Base-by-base conservation (phyloP, 1,140 invertebrate genomes). In the Drosophila bifasciata region DNA sequence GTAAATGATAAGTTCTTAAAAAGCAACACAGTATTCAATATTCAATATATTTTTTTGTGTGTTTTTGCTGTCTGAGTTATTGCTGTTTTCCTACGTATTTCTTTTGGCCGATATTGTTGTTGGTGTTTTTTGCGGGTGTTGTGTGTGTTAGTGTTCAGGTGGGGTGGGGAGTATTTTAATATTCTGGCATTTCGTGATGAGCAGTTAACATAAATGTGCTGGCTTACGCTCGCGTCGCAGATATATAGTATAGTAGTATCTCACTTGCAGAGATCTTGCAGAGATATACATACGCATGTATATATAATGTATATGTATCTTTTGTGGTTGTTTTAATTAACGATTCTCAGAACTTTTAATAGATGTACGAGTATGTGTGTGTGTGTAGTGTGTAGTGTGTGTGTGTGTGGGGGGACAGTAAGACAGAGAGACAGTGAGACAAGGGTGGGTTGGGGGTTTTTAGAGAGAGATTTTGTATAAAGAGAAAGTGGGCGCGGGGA, bases 281-380 rank as follows among this genome's bases (percentile, higher is more conserved):
- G 79, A 70, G 62, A 58, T 68, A 56, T 56, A 74, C 56, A 67
- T 83, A 79, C 56, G 62, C 51, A 70, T 75, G 75, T 67, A 70
- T 84, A 75, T 75, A 67, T 79, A 84, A 74, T 84, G 79, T 75
- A 67, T 79, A 84, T 63, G 66, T 76, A 70, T 72, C 67, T 74
- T 52, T 64, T 74, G 63, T 76, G 67, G 62, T 67, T 75, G 50
- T 81, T 83, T 75, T 74, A 74, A 74, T 66, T 57, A 61, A 40
- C 68, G 58, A 45, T 71, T 56, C 19, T 28, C 58, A 36, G 7
- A 5, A 8, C 16, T 41, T 21, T 36, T 23, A 16, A 52, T 40
- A 13, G 36, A 51, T 51, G 9, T 40, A 19, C 36, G 50, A 44
- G 39, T 25, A 50, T 50, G 39, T 55, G 44, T 21, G 50, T 7